Evolutionary conservation across 2,113 vertebrate species (phyloP).

Genomic region (Cathartes aura): DNA sequence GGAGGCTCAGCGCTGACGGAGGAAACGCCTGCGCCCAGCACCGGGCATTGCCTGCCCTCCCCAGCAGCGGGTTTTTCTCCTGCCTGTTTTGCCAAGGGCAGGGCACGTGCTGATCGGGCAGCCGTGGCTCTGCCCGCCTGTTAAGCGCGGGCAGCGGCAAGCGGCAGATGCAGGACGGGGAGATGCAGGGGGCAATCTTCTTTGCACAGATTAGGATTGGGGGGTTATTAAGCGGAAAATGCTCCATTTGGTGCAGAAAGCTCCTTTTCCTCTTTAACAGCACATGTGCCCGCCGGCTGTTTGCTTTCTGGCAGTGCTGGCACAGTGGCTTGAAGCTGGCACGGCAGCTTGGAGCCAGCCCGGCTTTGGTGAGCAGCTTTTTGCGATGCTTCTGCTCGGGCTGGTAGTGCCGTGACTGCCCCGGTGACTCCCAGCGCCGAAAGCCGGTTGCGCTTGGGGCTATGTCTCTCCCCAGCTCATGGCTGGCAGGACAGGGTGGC

Average conservation of each 20-base stretch:
- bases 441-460: not conserved
- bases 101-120: not conserved
- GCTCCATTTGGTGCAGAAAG: constrained; percentile 20
- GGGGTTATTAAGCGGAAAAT: constrained; percentile 53
- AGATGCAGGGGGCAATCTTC: not conserved
- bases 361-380: not conserved
- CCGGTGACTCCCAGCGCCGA: not conserved
- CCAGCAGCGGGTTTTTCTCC: not conserved
- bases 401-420: not conserved
- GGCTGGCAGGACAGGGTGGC: not conserved
- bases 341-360: not conserved
- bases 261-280: constrained; percentile 2
- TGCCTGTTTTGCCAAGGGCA: constrained; percentile 39
- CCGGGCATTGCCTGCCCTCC: constrained; percentile 11
- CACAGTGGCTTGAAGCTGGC: not conserved
- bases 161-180: not conserved
- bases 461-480: rapidly evolving
- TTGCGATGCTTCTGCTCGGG: not conserved
- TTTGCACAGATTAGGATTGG: constrained; percentile 38
- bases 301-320: not conserved
- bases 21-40: not conserved
- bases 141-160: not conserved
- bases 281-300: not conserved
- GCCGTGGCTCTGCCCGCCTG: not conserved
- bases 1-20: constrained; percentile 40